Conservation (phyloP, 92 coral and sea anemone species). For the Isaurus tuberculatus region DNA sequence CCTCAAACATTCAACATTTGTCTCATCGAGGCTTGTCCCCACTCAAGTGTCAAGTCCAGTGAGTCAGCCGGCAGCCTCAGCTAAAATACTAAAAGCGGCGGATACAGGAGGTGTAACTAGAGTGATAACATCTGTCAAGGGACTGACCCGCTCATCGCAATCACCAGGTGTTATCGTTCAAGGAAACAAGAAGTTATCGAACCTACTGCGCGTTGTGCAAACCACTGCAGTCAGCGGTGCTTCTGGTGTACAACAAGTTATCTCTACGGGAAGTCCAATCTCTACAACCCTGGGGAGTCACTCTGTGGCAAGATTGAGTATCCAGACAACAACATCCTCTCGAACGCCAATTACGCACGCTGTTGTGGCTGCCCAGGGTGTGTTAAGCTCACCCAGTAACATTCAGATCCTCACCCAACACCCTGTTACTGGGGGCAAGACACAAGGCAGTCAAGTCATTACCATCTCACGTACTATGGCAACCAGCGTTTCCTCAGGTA, state of each 20-base stretch:
- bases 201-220: slow-evolving; percentile 10
- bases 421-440: slow-evolving; percentile 20
- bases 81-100: background rate
- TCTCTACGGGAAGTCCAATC: slow-evolving; percentile 8
- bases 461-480: slow-evolving; percentile 46
- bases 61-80: slow-evolving; percentile 10
- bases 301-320: background rate
- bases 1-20: slow-evolving; percentile 14
- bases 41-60: slow-evolving; percentile 4
- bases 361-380: slow-evolving; percentile 36
- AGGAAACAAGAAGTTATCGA: slow-evolving; percentile 23
- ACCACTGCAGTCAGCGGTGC: slow-evolving; percentile 10
- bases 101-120: background rate
- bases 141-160: slow-evolving; percentile 14
- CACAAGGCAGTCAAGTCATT: slow-evolving; percentile 22
- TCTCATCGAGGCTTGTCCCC: slow-evolving; percentile 9
- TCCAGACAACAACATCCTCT: background rate
- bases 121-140: slow-evolving; percentile 12
- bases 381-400: slow-evolving; percentile 25
- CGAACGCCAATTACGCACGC: slow-evolving; percentile 33
- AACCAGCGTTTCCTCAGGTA: slow-evolving; percentile 40
- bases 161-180: slow-evolving; percentile 8
- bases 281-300: background rate
- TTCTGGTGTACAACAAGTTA: background rate
- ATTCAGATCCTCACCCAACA: slow-evolving; percentile 44